phyloP scores from a whole-genome alignment of 2,797 vertebrate genomes.

The Pangasius krempfi region DNA sequence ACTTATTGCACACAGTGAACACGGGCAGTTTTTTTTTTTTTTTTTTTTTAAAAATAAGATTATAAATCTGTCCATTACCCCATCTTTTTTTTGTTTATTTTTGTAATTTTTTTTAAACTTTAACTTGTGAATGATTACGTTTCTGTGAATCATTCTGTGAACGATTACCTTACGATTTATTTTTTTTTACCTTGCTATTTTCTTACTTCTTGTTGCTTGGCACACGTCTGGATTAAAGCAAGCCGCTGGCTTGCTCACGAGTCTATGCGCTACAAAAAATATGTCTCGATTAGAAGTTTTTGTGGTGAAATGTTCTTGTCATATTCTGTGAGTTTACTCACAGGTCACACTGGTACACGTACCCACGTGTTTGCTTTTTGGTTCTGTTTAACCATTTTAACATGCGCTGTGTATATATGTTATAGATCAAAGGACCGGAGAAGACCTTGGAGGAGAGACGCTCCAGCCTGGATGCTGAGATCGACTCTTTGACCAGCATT shows the following conservation, averaged over 20 bases:
- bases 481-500: slow-evolving; percentile 96
- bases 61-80: background rate
- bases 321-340: background rate
- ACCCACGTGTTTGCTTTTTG: background rate
- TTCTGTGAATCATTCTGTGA: background rate
- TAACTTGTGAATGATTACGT: background rate
- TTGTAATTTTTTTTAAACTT: background rate
- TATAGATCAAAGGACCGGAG: slow-evolving; percentile 83
- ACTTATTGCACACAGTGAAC: background rate
- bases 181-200: background rate
- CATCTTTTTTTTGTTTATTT: background rate
- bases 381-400: slow-evolving; percentile 3
- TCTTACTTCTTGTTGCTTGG: no score
- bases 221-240: background rate
- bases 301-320: background rate
- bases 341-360: background rate
- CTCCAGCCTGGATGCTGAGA: slow-evolving; percentile 94
- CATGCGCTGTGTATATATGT: slow-evolving; percentile 30
- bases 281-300: background rate
- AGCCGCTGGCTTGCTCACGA: background rate
- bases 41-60: background rate
- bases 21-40: background rate
- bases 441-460: slow-evolving; percentile 93
- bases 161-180: no score
- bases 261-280: background rate